These are phyloP conservation scores for Perithous albicinctus DNA, from an alignment of 2,888 invertebrate species.

Conservation along the genomic window DNA sequence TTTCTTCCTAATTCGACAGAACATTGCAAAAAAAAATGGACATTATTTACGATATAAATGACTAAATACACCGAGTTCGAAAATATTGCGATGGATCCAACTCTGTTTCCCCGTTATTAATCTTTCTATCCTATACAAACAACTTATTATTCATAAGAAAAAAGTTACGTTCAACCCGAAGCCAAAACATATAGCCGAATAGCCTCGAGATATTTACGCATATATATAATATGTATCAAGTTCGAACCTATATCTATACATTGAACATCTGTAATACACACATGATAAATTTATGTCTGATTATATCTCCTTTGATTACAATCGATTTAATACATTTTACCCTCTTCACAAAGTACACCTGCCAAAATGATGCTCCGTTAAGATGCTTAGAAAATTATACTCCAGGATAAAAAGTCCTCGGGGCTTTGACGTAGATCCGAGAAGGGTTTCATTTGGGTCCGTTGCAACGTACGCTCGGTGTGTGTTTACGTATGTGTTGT, in stretches of 20 bases:
- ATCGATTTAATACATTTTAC: conserved; percentile 21
- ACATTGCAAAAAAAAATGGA: no score
- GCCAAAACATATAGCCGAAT: no score
- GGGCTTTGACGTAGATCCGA: conserved; percentile 4
- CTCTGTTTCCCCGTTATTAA: no score
- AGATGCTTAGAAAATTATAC: conserved; percentile 14
- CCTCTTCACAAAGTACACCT: not conserved
- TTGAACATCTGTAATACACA: not conserved
- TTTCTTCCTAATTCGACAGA: no score
- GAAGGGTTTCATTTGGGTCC: not conserved
- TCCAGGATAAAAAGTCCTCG: not conserved
- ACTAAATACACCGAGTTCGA: no score
- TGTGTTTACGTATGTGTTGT: conserved; percentile 35
- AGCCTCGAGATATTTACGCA: not conserved
- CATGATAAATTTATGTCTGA: not conserved
- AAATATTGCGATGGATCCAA: no score
- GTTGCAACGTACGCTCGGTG: not conserved
- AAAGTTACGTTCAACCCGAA: no score
- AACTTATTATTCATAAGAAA: conserved; percentile 28
- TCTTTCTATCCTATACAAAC: not conserved
- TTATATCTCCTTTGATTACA: not conserved
- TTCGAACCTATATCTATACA: no score
- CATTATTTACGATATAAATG: no score
- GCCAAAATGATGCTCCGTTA: not conserved
- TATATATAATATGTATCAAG: not conserved